Evolutionary conservation across 2,113 vertebrate genomes (phyloP).

Genomic region (Grammomys surdaster): DNA sequence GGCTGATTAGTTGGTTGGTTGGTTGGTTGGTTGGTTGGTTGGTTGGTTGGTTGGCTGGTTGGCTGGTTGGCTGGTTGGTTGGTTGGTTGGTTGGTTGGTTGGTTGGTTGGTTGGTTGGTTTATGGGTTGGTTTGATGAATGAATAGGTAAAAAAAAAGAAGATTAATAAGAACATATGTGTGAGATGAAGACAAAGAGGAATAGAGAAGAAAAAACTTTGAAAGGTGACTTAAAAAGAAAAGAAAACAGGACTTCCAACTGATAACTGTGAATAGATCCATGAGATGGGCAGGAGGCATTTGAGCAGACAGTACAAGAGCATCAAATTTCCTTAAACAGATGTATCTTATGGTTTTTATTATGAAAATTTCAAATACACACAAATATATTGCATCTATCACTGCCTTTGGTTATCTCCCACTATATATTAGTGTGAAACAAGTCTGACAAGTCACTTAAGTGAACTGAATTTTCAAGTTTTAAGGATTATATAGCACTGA

Average conservation of each 20-base stretch:
- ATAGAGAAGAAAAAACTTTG: background rate
- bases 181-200: background rate
- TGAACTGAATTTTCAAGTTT: background rate
- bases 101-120: background rate
- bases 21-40: background rate
- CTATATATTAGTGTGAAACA: background rate
- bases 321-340: background rate
- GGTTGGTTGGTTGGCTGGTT: background rate
- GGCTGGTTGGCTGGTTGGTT: background rate
- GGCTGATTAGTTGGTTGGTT: background rate
- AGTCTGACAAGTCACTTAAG: slow-evolving; percentile 13
- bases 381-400: background rate
- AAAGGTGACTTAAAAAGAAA: background rate
- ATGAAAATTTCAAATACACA: slow-evolving; percentile 10
- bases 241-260: background rate
- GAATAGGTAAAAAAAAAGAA: background rate
- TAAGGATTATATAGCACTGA: slow-evolving; percentile 41
- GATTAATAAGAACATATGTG: background rate
- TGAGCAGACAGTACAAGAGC: background rate
- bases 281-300: background rate
- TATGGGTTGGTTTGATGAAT: background rate
- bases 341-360: background rate
- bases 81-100: background rate
- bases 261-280: background rate
- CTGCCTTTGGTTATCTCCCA: background rate